Conservation (phyloP, 2,113 vertebrate species). For the Origma solitaria region DNA sequence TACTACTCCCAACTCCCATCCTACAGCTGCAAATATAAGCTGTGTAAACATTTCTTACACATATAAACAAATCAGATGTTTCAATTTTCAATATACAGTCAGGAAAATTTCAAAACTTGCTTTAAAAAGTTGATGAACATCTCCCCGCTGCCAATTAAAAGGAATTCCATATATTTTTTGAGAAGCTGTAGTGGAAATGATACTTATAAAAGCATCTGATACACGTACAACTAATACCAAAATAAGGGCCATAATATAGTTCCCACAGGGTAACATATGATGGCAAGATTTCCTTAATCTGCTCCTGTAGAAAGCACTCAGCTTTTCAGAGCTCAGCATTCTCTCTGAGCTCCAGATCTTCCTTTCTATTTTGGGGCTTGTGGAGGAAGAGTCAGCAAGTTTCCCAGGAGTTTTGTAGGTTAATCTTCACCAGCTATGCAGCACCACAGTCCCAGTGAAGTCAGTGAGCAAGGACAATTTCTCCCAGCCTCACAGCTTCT, state of each 20-base stretch:
- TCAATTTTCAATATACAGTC: background rate
- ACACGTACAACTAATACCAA: background rate
- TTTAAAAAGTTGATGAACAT: background rate
- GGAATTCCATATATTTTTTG: background rate
- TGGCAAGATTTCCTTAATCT: background rate
- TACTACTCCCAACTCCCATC: background rate
- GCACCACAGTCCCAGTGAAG: background rate
- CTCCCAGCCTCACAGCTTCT: background rate
- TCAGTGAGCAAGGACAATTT: background rate
- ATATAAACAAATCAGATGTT: background rate
- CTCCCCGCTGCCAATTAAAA: background rate
- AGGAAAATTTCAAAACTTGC: background rate
- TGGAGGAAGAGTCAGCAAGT: background rate
- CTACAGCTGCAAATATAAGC: slow-evolving; percentile 20
- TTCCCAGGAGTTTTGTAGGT: background rate
- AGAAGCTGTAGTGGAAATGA: background rate
- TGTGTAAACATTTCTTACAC: slow-evolving; percentile 8
- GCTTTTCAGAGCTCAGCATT: background rate
- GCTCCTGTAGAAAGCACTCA: background rate
- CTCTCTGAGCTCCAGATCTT: background rate
- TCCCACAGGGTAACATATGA: background rate
- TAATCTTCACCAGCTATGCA: background rate
- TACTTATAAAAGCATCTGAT: background rate
- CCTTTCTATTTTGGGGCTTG: background rate
- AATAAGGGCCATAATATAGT: background rate